phyloP scores from a whole-genome alignment of 2,113 vertebrate species.

The Lethenteron camtschaticum region DNA sequence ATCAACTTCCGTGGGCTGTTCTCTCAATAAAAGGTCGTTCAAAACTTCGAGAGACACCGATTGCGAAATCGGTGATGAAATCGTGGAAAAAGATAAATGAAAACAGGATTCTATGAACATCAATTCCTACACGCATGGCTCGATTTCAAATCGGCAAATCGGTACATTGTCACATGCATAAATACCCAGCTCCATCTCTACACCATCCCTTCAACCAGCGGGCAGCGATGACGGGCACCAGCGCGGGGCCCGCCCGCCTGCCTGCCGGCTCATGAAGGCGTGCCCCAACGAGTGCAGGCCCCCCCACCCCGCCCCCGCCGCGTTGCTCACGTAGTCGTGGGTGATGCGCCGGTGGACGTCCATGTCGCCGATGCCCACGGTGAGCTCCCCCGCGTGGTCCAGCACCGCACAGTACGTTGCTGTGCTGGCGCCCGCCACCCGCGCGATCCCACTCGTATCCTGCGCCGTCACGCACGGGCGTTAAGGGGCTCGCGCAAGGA shows the following conservation, averaged over 20 bases:
- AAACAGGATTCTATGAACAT: background rate
- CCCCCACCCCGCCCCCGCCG: background rate
- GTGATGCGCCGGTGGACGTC: conserved; percentile 55
- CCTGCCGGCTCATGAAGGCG: no score
- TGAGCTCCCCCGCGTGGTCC: conserved; percentile 35
- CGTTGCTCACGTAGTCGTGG: conserved; percentile 31
- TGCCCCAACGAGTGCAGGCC: no score
- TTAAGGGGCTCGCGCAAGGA: background rate
- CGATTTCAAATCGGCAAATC: no score
- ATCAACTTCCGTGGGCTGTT: no score
- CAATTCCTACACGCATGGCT: no score
- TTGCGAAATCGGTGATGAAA: background rate
- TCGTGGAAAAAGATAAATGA: background rate
- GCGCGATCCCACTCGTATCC: conserved; percentile 18
- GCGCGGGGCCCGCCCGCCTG: no score
- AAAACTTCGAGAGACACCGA: background rate
- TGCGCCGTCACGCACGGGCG: conserved; percentile 10
- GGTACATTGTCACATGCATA: no score
- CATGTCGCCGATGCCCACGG: conserved; percentile 57
- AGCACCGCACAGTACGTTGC: conserved; percentile 27
- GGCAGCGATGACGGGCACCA: no score
- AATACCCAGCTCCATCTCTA: no score
- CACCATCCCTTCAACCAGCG: no score
- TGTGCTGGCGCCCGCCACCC: conserved; percentile 18
- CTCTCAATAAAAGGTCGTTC: conserved; percentile 7